phyloP scores from a whole-genome alignment of 2,797 vertebrate species.

The Vireo griseus region DNA sequence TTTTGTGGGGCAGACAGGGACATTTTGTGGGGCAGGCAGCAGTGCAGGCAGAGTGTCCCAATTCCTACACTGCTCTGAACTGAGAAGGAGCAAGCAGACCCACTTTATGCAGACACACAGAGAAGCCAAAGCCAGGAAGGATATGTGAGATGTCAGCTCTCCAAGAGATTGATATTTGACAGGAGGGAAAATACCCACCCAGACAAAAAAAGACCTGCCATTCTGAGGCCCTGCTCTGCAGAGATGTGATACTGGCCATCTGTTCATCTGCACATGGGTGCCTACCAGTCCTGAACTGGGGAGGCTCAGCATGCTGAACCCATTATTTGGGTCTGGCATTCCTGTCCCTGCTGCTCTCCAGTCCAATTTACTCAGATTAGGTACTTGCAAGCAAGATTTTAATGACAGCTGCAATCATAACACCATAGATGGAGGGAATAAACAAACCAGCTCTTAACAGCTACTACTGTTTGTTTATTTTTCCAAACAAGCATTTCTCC shows the following conservation, averaged over 20 bases:
- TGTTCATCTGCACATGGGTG: not conserved
- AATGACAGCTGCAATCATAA: not conserved
- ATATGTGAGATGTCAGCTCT: not conserved
- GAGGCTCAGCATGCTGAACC: not conserved
- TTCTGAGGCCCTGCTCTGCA: not conserved
- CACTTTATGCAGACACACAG: not conserved
- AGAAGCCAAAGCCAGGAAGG: not conserved
- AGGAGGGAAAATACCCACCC: not conserved
- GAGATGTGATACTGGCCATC: not conserved
- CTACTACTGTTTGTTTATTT: not conserved
- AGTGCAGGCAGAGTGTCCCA: fast-evolving
- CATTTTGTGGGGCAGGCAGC: not conserved
- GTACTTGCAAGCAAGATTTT: not conserved
- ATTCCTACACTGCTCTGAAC: not conserved
- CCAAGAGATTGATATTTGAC: not conserved
- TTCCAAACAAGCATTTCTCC: not conserved
- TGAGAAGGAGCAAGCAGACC: not conserved
- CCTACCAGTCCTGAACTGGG: not conserved
- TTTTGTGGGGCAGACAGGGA: not conserved
- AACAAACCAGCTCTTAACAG: not conserved
- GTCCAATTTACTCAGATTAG: not conserved
- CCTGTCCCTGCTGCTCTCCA: not conserved
- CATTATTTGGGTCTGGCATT: not conserved
- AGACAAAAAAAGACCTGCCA: not conserved
- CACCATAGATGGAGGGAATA: not conserved